Percentiles rank a stretch among this genome's conserved stretches.
These are phyloP conservation scores for Micoletzkya japonica DNA, from an alignment of 2,888 invertebrate species.

Conservation along the genomic window DNA sequence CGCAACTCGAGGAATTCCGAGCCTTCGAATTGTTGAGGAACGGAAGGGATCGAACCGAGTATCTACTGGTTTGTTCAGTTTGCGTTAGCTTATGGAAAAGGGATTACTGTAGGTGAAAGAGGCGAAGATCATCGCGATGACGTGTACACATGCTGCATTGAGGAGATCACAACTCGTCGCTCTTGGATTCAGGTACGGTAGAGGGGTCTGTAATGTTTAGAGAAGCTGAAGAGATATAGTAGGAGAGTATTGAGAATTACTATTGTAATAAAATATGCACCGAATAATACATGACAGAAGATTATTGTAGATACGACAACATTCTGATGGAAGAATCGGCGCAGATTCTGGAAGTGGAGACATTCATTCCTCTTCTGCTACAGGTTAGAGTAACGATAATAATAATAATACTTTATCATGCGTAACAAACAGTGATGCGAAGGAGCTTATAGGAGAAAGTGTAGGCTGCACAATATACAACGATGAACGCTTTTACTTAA, in stretches of 20 bases:
- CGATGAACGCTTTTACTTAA: not conserved
- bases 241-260: not conserved
- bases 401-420: too few relatives aligned
- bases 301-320: conserved; percentile 73
- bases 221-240: not conserved
- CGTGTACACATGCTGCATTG: conserved; percentile 97
- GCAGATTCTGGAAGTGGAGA: conserved; percentile 98
- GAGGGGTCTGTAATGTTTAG: conserved; percentile 65
- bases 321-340: conserved; percentile 99
- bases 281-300: too few relatives aligned
- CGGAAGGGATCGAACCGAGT: conserved; percentile 92
- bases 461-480: not conserved
- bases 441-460: too few relatives aligned
- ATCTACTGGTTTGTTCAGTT: conserved; percentile 78
- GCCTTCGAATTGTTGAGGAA: conserved; percentile 94
- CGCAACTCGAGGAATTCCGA: conserved; percentile 93
- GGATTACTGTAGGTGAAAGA: conserved; percentile 70
- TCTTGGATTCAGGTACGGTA: conserved; percentile 83
- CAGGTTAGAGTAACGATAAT: conserved; percentile 71
- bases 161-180: conserved; percentile 89
- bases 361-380: conserved; percentile 94
- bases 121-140: conserved; percentile 99
- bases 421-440: too few relatives aligned
- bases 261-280: not conserved
- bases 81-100: not conserved